phyloP scores from a whole-genome alignment of 2,888 invertebrate species.

The Brachycybe producta region DNA sequence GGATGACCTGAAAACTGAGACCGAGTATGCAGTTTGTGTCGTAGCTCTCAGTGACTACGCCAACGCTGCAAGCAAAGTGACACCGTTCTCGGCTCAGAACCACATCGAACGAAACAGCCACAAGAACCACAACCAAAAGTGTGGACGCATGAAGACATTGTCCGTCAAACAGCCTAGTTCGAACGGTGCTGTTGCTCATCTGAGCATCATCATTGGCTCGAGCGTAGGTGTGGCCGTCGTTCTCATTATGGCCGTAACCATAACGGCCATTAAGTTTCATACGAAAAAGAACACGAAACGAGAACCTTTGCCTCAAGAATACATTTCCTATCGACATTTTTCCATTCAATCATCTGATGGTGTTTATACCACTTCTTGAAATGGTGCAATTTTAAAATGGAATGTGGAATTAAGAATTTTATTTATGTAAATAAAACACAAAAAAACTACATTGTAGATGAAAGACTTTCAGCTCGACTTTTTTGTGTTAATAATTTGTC shows the following conservation, averaged over 20 bases:
- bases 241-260: conserved; percentile 57
- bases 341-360: conserved; percentile 25
- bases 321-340: conserved; percentile 28
- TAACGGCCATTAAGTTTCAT: conserved; percentile 22
- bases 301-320: conserved; percentile 24
- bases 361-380: conserved; percentile 19
- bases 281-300: conserved; percentile 20
- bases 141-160: conserved; percentile 23
- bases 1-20: conserved; percentile 59
- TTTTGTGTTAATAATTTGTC: too few species aligned
- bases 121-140: conserved; percentile 16
- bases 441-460: too few species aligned
- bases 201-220: conserved; percentile 73
- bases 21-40: conserved; percentile 73
- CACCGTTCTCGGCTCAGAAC: conserved; percentile 22
- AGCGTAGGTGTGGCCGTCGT: conserved; percentile 76
- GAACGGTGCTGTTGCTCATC: conserved; percentile 35
- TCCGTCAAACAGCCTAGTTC: conserved; percentile 5
- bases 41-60: conserved; percentile 66
- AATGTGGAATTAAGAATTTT: not conserved
- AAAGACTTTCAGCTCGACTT: too few species aligned
- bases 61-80: conserved; percentile 24
- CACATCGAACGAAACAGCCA: conserved; percentile 20
- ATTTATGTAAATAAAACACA: not conserved
- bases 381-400: not conserved